Base-by-base conservation (phyloP, 2,888 invertebrate species). In the Hedya salicella region DNA sequence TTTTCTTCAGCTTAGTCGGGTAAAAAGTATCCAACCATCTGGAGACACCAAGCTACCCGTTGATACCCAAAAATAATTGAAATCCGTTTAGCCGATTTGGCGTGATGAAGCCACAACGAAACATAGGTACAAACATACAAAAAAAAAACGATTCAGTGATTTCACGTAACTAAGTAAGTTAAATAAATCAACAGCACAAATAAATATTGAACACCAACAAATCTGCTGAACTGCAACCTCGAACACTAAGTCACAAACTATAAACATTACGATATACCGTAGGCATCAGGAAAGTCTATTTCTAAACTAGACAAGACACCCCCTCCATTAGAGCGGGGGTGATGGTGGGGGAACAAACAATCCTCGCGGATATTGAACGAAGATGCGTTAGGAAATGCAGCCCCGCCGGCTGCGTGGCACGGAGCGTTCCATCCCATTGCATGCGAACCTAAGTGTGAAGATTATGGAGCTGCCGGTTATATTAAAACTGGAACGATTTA, bases 281-380 rank as follows among this genome's bases (percentile, higher is more conserved):
- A 69, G 65, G 65, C 46, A 60, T 60, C 59, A 65, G 75, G 77
- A 78, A 73, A 83, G 80, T 81, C 81, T 86, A 86, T 87, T 85
- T 86, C 86, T 87, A 86, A 87, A 82, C 82, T 78, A 70, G 68
- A 59, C 62, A 66, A 61, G 67, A 54, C 79, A 77, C 75, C 76
- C 75, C 75, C 80, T 83, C 82, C 80, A 84, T 83, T 84, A 84
- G 77, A 82, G 78, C 75, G 76, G 69, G 78, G 70, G n/a, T n/a
- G 76, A 70, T 71, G 75, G 66, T 67, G 68, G 69, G 73, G 73
- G 73, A 72, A 85, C 91, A 91, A 90, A 91, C 91, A 91, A 91
- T 90, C 83, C 86, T 82, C 87, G 86, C 88, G 90, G 90, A 91
- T 91, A 91, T 91, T 91, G 91, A 91, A 90, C 90, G 89, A 79